Conservation (phyloP, 2,797 vertebrate species). For the Phyllotis vaccarum region DNA sequence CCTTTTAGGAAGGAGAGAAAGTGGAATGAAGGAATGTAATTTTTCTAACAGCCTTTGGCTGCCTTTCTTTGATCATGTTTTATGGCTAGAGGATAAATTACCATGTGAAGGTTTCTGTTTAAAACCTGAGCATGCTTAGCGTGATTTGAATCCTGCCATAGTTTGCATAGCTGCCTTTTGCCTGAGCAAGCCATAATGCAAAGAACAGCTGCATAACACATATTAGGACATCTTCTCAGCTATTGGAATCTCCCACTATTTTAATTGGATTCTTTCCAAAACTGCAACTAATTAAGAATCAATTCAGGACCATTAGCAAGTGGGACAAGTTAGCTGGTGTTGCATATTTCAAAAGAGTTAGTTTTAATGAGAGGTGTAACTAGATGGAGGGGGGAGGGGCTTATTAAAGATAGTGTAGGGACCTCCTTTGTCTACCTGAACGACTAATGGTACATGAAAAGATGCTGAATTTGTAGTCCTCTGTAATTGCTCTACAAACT, state of each 20-base stretch:
- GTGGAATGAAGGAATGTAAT: constrained; percentile 80
- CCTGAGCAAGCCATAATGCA: constrained; percentile 75
- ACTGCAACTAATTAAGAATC: constrained; percentile 99
- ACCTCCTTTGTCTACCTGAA: constrained; percentile 93
- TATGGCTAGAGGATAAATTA: constrained; percentile 87
- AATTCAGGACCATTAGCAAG: constrained; percentile 97
- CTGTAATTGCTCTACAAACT: constrained; percentile 98
- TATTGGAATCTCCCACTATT: constrained; percentile 85
- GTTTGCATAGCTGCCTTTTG: constrained; percentile 80
- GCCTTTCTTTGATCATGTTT: constrained; percentile 86
- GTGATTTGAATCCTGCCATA: constrained; percentile 83
- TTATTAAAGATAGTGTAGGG: constrained; percentile 96
- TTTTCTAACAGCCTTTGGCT: constrained; percentile 85
- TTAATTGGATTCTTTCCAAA: constrained; percentile 96
- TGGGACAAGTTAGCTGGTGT: constrained; percentile 93
- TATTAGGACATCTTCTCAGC: constrained; percentile 70
- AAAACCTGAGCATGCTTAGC: constrained; percentile 78
- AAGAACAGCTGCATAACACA: constrained; percentile 72
- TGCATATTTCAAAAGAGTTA: constrained; percentile 95
- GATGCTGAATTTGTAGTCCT: constrained; percentile 98
- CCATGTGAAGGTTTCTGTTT: constrained; percentile 81
- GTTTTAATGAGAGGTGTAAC: constrained; percentile 93
- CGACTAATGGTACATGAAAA: constrained; percentile 95
- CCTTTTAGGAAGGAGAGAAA: constrained; percentile 84
- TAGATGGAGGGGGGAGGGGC: constrained; percentile 83